Conservation (phyloP, 2,797 vertebrate species). For the Oreochromis mossambicus region DNA sequence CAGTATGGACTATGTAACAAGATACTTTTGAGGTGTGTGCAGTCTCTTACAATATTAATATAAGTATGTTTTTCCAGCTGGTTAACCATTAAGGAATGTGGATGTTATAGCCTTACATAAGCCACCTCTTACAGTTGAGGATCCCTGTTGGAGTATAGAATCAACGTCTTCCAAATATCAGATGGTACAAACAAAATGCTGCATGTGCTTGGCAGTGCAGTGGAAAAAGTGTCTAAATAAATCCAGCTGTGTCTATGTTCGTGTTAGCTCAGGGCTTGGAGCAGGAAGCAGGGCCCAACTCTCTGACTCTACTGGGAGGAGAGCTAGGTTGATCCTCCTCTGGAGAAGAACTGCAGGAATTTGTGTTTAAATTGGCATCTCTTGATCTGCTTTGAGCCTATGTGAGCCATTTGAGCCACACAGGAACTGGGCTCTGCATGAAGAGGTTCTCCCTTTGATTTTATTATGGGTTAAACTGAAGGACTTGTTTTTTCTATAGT, state of each 20-base stretch:
- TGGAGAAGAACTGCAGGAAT: conserved; percentile 7
- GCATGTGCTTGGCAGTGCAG: not conserved
- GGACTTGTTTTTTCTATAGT: not conserved
- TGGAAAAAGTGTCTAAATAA: conserved; percentile 27
- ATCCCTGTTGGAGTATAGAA: not conserved
- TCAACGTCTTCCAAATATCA: not conserved
- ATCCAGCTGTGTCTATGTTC: conserved; percentile 27
- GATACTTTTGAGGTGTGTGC: not conserved
- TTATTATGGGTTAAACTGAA: not conserved
- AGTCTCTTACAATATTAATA: not conserved
- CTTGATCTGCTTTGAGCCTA: conserved; percentile 8
- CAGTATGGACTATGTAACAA: not conserved
- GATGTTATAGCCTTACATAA: not conserved
- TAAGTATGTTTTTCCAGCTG: not conserved
- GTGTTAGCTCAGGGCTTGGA: conserved; percentile 1
- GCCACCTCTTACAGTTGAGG: not conserved
- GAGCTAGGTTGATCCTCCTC: not conserved
- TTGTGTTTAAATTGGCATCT: not conserved
- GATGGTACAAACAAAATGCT: not conserved
- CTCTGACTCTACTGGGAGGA: conserved; percentile 27
- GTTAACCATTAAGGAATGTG: not conserved
- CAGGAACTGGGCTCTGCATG: not conserved
- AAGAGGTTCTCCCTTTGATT: not conserved
- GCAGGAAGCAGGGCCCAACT: conserved; percentile 38
- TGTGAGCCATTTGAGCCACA: not conserved